Conservation (phyloP, 2,797 vertebrate species). For the Acanthurus leucopareius region DNA sequence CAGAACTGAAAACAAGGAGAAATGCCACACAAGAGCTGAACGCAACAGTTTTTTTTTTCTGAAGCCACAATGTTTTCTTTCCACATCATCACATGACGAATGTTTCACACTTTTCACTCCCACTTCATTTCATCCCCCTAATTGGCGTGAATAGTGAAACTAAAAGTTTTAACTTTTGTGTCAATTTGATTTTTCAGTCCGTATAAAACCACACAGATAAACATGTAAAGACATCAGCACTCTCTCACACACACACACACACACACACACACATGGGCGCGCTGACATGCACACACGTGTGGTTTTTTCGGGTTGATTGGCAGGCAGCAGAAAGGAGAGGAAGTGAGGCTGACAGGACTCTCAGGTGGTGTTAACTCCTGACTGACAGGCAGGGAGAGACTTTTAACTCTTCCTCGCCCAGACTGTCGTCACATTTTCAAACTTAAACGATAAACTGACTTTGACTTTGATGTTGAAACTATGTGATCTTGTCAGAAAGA, state of each 20-base stretch:
- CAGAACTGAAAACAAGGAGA: conserved; percentile 41
- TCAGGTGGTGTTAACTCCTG: conserved; percentile 80
- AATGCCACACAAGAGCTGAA: conserved; percentile 29
- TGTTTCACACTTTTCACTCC: not conserved
- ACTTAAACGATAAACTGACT: not conserved
- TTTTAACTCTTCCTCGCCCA: conserved; percentile 63
- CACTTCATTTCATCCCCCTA: not conserved
- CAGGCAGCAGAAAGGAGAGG: conserved; percentile 78
- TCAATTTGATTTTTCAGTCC: conserved; percentile 16
- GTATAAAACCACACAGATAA: conserved; percentile 12
- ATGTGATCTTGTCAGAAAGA: not conserved
- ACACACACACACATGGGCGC: not conserved
- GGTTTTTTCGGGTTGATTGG: conserved; percentile 73
- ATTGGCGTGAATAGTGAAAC: not conserved
- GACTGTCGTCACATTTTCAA: not conserved
- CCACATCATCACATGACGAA: conserved; percentile 7
- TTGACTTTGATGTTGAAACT: conserved; percentile 16
- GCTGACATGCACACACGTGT: conserved; percentile 11
- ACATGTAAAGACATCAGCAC: not conserved
- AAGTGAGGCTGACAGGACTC: conserved; percentile 79
- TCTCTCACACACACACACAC: conserved; percentile 1
- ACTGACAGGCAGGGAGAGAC: conserved; percentile 65
- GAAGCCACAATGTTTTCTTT: conserved; percentile 24
- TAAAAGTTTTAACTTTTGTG: not conserved
- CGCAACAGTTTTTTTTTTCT: conserved; percentile 26